Conservation (phyloP, 1,140 invertebrate species). For the Halotydeus destructor region DNA sequence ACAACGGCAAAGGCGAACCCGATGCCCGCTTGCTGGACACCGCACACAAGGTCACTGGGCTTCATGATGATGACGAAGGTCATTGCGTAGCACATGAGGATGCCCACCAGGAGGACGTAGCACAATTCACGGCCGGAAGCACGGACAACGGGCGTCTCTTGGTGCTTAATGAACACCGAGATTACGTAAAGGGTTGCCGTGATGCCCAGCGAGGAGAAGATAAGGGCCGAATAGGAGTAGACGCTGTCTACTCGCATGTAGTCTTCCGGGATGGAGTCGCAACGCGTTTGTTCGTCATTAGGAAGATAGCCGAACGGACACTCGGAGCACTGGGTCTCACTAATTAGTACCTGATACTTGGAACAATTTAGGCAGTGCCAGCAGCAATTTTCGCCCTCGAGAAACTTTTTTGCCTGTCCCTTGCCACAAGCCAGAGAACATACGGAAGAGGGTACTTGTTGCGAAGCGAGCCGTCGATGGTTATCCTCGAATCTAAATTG, state of each 20-base stretch:
- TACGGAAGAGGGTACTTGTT: conserved; percentile 57
- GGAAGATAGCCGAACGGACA: conserved; percentile 62
- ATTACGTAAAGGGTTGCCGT: conserved; percentile 24
- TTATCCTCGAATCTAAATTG: conserved; percentile 22
- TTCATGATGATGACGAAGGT: conserved; percentile 59
- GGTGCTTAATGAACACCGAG: conserved; percentile 39
- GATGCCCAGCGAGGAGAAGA: conserved; percentile 28
- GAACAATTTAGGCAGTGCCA: conserved; percentile 90
- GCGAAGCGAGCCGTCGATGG: conserved; percentile 14
- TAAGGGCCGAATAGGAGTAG: conserved; percentile 68
- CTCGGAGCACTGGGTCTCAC: conserved; percentile 53
- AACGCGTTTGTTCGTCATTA: conserved; percentile 42
- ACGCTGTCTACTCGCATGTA: conserved; percentile 44
- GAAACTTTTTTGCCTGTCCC: conserved; percentile 72
- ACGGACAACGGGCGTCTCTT: conserved; percentile 66
- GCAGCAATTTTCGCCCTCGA: conserved; percentile 76
- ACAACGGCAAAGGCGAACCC: conserved; percentile 78
- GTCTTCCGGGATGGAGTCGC: conserved; percentile 55
- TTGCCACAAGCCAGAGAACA: conserved; percentile 74
- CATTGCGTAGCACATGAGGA: conserved; percentile 67
- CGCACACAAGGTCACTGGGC: conserved; percentile 25
- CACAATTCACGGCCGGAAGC: conserved; percentile 71
- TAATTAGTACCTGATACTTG: conserved; percentile 63
- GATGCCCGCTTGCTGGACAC: conserved; percentile 31
- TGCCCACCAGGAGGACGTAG: conserved; percentile 63